Evolutionary conservation across 2,797 vertebrate species (phyloP), one percentile per base, ranked within the genome.

Genomic region (Anguilla obscura): DNA sequence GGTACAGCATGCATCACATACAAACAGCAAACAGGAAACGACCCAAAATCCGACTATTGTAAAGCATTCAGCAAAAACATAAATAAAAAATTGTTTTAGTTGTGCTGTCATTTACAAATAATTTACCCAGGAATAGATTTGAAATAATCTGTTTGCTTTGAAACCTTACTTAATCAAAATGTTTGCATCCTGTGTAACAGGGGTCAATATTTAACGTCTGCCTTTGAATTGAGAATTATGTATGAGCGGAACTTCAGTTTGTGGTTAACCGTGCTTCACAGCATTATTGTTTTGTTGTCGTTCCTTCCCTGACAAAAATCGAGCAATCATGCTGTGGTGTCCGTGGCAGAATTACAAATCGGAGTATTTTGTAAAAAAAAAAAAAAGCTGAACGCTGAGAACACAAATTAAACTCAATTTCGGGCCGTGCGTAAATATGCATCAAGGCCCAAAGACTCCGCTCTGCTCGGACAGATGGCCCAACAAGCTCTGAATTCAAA

Each of bases 401-500:
- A 36, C 14, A 9, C 36, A 80, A 74, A 74, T 36, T 74, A 9
- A 79, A 79, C 74, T 79, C 74, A 33, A 6, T 79, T 40, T 40
- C 30, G 7, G 84, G 21, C 30, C 2, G 9, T 21, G 33, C 8
- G 30, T 66, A 66, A 21, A 66, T 40, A 63, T 60, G 56, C 52
- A 58, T 85, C 52, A 85, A 24, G n/a, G 24, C 50, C 83, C 30
- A 27, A 76, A 76, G 71, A 76, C 83, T 27, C n/a, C 8, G 36
- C 50, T 85, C 24, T 85, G 16, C 33, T 63, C 21, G 84, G 84
- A 85, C 56, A 85, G 58, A 85, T 58, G 33, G 54, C 6, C 18
- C 10, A 12, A 24, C 79, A 82, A 36, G 58, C 84, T 85, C 33
- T 66, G 84, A 85, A 85, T 85, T 56, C 50, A 85, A 54, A 85